phyloP scores from a whole-genome alignment of 2,888 invertebrate species.

The Ischnura elegans region DNA sequence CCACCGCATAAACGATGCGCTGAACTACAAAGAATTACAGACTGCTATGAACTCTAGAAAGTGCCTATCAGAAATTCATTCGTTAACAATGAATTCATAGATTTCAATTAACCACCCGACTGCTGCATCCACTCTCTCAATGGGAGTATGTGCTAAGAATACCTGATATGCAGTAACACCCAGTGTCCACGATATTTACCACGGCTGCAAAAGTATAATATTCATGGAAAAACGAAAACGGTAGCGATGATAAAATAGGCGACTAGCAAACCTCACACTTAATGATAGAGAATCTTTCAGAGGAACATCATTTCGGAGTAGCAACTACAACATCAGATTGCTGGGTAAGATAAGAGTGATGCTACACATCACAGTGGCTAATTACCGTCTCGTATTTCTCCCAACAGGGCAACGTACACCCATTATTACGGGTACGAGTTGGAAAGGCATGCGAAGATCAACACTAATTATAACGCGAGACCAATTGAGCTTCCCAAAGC shows the following conservation, averaged over 20 bases:
- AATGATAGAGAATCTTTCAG: neutral
- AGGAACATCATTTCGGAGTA: neutral
- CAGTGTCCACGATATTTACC: too few relatives aligned
- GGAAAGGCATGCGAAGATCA: neutral
- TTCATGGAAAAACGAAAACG: neutral
- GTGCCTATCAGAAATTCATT: too few relatives aligned
- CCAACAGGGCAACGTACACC: neutral
- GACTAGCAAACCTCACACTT: neutral
- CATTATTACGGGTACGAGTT: neutral
- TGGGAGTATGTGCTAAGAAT: too few relatives aligned
- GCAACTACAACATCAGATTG: neutral
- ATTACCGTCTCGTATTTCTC: neutral
- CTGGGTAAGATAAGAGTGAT: neutral
- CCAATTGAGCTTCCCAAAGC: neutral
- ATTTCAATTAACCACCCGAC: too few relatives aligned
- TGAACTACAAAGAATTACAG: too few relatives aligned
- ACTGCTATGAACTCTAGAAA: too few relatives aligned
- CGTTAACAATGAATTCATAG: too few relatives aligned
- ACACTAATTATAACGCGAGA: neutral
- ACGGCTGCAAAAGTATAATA: too few relatives aligned
- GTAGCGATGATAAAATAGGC: neutral
- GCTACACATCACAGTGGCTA: neutral
- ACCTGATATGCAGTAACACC: too few relatives aligned
- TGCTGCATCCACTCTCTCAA: too few relatives aligned
- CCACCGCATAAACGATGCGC: too few relatives aligned